Conservation (phyloP, 2,888 invertebrate genomes). For the Cosmia pyralina region DNA sequence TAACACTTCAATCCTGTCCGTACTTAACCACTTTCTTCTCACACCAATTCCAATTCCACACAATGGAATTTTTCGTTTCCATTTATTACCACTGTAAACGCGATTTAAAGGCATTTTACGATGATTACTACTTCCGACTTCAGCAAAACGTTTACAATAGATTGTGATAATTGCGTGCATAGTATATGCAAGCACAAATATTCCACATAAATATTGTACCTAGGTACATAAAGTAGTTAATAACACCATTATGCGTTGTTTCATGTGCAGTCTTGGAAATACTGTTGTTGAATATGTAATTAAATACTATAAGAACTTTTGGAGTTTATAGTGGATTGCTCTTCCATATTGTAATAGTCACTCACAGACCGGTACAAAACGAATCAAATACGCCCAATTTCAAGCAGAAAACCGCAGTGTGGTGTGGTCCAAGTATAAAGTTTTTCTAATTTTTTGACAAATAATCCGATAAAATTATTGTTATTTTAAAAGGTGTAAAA, state of each 20-base stretch:
- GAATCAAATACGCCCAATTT: slow-evolving; percentile 70
- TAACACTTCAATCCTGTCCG: background rate
- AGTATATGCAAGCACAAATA: slow-evolving; percentile 16
- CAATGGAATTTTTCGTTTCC: background rate
- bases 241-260: slow-evolving; percentile 1
- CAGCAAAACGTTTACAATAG: slow-evolving; percentile 4
- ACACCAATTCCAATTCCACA: background rate
- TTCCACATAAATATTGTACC: background rate
- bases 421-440: slow-evolving; percentile 57
- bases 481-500: background rate
- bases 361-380: slow-evolving; percentile 53
- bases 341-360: slow-evolving; percentile 15
- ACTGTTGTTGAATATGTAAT: background rate
- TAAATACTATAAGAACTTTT: background rate
- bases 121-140: slow-evolving; percentile 41
- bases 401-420: slow-evolving; percentile 61
- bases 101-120: slow-evolving; percentile 37
- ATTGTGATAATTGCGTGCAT: slow-evolving; percentile 26
- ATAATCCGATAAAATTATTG: background rate
- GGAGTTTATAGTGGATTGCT: slow-evolving; percentile 11
- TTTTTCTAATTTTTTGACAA: background rate
- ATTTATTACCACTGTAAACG: slow-evolving; percentile 33
- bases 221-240: background rate
- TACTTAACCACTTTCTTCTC: background rate
- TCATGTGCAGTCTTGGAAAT: background rate